Evolutionary conservation across 92 coral and sea anemone species (phyloP).

Genomic region (Heteractis magnifica): DNA sequence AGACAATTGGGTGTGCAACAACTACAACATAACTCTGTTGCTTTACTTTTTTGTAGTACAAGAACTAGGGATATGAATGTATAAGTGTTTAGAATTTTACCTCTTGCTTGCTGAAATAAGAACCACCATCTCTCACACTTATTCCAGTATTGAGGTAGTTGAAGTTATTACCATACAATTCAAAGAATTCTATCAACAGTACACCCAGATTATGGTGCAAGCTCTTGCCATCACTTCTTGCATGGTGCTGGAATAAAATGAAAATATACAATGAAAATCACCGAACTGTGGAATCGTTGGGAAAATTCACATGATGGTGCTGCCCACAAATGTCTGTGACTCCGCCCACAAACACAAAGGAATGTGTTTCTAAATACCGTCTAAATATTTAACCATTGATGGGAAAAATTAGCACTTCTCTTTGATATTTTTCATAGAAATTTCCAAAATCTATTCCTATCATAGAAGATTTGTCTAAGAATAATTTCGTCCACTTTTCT

Average conservation of each 20-base stretch:
- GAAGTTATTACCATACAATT: constrained; percentile 83
- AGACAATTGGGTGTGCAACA: no score
- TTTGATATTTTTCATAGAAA: no score
- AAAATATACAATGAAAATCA: not conserved
- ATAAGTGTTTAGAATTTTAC: constrained; percentile 24
- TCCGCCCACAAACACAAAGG: no score
- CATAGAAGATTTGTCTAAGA: no score
- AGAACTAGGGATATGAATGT: not conserved
- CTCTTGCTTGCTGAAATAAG: constrained; percentile 92
- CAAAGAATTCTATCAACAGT: constrained; percentile 91
- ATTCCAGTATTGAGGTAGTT: constrained; percentile 89
- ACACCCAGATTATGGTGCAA: constrained; percentile 73
- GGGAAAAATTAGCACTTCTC: no score
- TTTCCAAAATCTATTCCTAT: no score
- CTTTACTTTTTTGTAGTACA: not conserved
- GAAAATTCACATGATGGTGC: no score
- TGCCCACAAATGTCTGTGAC: no score
- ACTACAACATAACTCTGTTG: not conserved
- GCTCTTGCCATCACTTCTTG: constrained; percentile 53
- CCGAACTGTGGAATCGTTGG: no score
- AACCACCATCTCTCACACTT: constrained; percentile 77
- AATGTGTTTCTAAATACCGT: no score
- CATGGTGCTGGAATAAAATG: constrained; percentile 58
- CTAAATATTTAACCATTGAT: no score
- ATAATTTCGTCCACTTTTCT: no score